Base-by-base conservation (phyloP, 2,113 vertebrate species). In the Peromyscus californicus region DNA sequence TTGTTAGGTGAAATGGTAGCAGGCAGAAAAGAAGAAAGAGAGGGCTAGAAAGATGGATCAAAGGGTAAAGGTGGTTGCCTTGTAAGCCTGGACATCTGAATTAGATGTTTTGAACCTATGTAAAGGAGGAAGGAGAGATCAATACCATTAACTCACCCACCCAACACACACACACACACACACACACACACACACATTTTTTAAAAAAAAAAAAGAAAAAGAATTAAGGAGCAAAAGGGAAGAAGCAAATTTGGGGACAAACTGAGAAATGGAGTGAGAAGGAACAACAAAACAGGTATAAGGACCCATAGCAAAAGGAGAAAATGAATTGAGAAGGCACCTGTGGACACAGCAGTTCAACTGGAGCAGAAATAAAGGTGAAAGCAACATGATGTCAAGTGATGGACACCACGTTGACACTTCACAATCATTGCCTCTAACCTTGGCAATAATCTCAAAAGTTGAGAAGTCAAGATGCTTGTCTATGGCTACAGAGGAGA, bases 401-500 rank as follows among this genome's bases (percentile, higher is more conserved):
- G 9, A 12, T 24, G 10, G n/a, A 54, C 13, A 48, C 21, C 51
- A 75, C 3, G 16, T 57, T 42, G 29, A 9, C 31, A 36, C 61
- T 89, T 89, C 54, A 87, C 7, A 12, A 45, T 59, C 59, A 59
- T 86, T 67, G 45, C 91, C 21, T 72, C 72, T 36, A 48, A 78
- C 13, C 26, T 21, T 85, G 22, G 21, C 22, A 89, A 76, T 54
- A 91, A 5, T 85, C 42, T 57, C 26, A 75, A 22, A 91, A 48
- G 33, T n/a, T 33, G 13, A 33, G 10, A 85, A 57, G 15, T 31
- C 51, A 76, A 48, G 42, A 65, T 54, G 39, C 15, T 39, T 72
- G 6, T 4, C 42, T 29, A 45, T n/a, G 36, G 24, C 63, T 48
- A 54, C 0, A 19, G 0, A 12, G 36, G 11, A 10, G 39, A 5